phyloP scores from a whole-genome alignment of 2,113 vertebrate species.

The Alethe castanea region DNA sequence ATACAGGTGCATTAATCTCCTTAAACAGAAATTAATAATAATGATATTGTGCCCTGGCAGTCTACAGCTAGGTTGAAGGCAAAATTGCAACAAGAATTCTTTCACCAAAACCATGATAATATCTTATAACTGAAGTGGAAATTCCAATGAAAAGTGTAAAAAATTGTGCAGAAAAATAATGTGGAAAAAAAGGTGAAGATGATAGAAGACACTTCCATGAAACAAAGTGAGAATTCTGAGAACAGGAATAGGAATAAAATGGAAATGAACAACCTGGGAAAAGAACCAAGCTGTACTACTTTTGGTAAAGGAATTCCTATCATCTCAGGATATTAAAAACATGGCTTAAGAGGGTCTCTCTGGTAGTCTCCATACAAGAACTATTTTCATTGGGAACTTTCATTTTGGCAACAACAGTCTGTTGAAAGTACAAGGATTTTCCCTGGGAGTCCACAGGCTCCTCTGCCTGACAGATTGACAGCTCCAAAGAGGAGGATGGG shows the following conservation, averaged over 20 bases:
- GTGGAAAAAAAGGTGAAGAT: neutral
- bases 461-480: neutral
- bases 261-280: neutral
- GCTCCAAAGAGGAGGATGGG: conserved; percentile 16
- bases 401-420: neutral
- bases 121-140: neutral
- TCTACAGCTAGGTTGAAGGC: neutral
- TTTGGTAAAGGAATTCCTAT: conserved; percentile 20
- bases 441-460: neutral
- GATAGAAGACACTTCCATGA: neutral
- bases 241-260: neutral
- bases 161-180: neutral
- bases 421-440: conserved; percentile 30
- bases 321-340: conserved; percentile 8
- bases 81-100: neutral
- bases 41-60: neutral
- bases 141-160: neutral
- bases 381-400: conserved; percentile 24
- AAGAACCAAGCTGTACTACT: neutral
- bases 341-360: neutral
- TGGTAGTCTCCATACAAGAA: neutral
- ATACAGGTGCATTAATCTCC: neutral
- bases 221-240: neutral
- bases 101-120: neutral
- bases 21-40: neutral